Conservation (phyloP, 2,888 invertebrate species). For the Ceriagrion tenellum region DNA sequence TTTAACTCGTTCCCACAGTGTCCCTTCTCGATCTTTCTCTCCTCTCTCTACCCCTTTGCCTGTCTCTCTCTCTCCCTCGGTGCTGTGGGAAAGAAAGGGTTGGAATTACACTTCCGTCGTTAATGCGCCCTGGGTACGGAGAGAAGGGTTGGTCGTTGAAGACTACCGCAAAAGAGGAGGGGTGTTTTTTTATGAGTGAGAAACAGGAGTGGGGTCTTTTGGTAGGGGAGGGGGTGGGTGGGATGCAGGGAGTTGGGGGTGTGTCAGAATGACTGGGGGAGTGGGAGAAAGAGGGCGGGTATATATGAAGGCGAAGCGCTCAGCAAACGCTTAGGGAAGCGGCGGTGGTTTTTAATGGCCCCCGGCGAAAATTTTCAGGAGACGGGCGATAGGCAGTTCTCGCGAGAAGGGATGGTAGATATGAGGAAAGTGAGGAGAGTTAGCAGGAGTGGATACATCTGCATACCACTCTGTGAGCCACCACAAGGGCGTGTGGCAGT, state of each 20-base stretch:
- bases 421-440: neutral
- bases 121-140: conserved; percentile 29
- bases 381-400: neutral
- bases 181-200: neutral
- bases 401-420: neutral
- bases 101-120: conserved; percentile 47
- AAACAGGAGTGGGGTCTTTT: neutral
- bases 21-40: no score
- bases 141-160: neutral
- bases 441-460: neutral
- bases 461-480: no score
- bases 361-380: neutral
- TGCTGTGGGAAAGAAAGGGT: conserved; percentile 39
- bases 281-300: no score
- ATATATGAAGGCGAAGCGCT: no score
- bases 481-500: no score
- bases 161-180: neutral
- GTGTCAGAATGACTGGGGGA: neutral
- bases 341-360: conserved; percentile 17
- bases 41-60: neutral
- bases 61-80: neutral
- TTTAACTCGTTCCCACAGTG: neutral
- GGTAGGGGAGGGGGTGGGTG: neutral
- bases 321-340: neutral
- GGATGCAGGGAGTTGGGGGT: neutral